phyloP scores from a whole-genome alignment of 1,140 invertebrate species.

The Saccostrea cuccullata region DNA sequence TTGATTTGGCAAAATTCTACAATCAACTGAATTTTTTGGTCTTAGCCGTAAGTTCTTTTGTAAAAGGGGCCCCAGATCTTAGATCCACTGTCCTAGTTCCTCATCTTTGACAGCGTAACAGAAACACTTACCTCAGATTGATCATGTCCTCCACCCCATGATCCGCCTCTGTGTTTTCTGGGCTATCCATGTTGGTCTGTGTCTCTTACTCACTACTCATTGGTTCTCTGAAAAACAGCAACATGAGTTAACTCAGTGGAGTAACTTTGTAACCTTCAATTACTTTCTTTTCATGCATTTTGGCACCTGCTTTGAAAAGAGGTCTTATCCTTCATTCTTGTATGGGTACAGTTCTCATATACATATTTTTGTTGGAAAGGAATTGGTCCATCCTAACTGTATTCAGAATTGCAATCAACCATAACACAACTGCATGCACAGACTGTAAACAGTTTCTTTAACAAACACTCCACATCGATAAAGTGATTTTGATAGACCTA shows the following conservation, averaged over 20 bases:
- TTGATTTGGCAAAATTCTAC: too few relatives aligned
- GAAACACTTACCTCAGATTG: slow-evolving; percentile 86
- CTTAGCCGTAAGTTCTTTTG: too few relatives aligned
- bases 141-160: slow-evolving; percentile 99
- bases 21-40: too few relatives aligned
- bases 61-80: too few relatives aligned
- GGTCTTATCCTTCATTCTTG: too few relatives aligned
- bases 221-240: not conserved
- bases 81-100: too few relatives aligned
- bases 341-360: too few relatives aligned
- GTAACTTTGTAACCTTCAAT: too few relatives aligned
- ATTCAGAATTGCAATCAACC: not conserved
- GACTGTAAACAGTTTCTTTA: not conserved
- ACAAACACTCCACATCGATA: not conserved
- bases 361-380: too few relatives aligned
- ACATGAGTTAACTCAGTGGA: not conserved
- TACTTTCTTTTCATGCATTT: too few relatives aligned
- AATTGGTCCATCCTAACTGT: not conserved
- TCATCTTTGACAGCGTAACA: too few relatives aligned
- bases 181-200: slow-evolving; percentile 45
- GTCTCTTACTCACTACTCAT: slow-evolving; percentile 17
- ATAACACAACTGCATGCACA: not conserved
- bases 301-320: too few relatives aligned
- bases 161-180: slow-evolving; percentile 89
- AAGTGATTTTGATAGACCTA: not conserved